Percentiles rank a stretch among this genome's conserved stretches.
Evolutionary conservation across 1,140 invertebrate species (phyloP).

Genomic region (Sminthurides bifidus): DNA sequence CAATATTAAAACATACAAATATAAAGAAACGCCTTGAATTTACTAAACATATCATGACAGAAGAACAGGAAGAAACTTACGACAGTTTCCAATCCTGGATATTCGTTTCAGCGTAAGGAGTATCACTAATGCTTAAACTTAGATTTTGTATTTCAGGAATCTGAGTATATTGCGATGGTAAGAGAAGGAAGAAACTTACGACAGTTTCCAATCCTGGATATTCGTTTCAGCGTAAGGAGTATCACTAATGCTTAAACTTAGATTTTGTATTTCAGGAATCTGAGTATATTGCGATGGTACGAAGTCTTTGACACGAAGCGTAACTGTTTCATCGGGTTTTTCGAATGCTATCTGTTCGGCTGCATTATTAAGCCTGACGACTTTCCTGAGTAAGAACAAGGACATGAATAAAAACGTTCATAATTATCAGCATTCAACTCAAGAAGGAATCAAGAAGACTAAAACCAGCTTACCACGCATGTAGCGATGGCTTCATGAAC

Average conservation of each 20-base stretch:
- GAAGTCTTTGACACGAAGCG: neutral
- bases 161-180: too few relatives aligned
- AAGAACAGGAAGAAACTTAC: neutral
- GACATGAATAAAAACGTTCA: neutral
- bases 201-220: constrained; percentile 19
- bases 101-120: neutral
- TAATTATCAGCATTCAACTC: neutral
- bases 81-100: neutral
- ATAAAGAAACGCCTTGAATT: neutral
- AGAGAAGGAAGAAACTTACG: constrained; percentile 12
- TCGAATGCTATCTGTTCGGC: constrained; percentile 12
- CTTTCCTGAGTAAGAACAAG: constrained; percentile 7
- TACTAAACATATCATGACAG: neutral
- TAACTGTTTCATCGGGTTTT: constrained; percentile 7
- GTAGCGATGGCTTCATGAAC: constrained; percentile 5
- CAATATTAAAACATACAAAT: neutral
- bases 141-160: too few relatives aligned
- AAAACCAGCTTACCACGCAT: constrained; percentile 1
- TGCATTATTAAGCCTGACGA: constrained; percentile 10
- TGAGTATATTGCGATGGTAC: neutral
- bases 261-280: neutral
- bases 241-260: constrained; percentile 17
- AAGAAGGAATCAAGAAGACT: neutral
- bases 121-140: neutral
- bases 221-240: constrained; percentile 21